These are phyloP conservation scores for Buphagus erythrorhynchus DNA, from an alignment of 2,797 vertebrate species.

Conservation along the genomic window DNA sequence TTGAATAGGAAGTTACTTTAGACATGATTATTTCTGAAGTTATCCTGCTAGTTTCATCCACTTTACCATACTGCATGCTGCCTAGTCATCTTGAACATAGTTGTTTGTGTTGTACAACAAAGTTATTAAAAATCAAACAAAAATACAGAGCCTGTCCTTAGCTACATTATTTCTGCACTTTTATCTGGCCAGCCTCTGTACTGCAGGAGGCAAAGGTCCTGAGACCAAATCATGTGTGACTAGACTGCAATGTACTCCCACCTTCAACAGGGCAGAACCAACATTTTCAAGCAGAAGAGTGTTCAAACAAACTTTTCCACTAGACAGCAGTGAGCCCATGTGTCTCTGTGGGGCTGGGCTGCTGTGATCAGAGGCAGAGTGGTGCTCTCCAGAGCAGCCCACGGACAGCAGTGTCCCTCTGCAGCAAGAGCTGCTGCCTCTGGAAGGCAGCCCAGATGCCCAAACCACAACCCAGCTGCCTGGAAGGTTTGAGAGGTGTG, in stretches of 20 bases:
- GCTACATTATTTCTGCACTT: not conserved
- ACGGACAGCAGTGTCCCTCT: not conserved
- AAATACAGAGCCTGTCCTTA: not conserved
- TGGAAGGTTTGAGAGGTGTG: not conserved
- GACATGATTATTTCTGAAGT: not conserved
- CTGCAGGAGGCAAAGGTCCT: not conserved
- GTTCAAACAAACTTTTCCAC: not conserved
- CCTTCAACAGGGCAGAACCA: not conserved
- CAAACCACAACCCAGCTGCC: not conserved
- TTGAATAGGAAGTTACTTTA: not conserved
- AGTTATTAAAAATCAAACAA: not conserved
- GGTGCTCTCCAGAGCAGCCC: not conserved
- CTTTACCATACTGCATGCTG: not conserved
- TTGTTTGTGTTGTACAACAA: not conserved
- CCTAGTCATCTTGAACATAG: not conserved
- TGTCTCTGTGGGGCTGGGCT: not conserved
- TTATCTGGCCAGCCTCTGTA: not conserved
- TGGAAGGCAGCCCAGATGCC: not conserved
- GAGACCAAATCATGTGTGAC: not conserved
- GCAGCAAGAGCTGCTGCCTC: not conserved
- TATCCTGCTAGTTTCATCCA: not conserved
- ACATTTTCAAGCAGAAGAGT: not conserved
- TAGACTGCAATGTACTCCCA: accelerated
- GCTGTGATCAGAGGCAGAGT: not conserved
- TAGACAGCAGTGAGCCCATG: not conserved